phyloP scores from a whole-genome alignment of 2,888 invertebrate genomes.

The Cyclophora punctaria region DNA sequence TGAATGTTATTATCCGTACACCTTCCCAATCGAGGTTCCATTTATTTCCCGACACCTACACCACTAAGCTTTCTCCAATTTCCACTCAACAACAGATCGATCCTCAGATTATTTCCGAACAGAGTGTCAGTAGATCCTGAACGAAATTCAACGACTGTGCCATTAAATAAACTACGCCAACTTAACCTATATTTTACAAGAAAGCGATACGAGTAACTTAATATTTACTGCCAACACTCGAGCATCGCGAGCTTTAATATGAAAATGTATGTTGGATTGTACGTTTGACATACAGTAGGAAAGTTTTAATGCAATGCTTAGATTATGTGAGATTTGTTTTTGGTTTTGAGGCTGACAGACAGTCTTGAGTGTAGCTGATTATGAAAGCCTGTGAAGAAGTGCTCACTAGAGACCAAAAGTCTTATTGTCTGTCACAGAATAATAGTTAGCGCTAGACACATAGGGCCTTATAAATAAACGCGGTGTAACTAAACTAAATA shows the following conservation, averaged over 20 bases:
- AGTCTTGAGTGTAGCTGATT: too few relatives aligned
- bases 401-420: too few relatives aligned
- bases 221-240: constrained; percentile 38
- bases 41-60: background rate
- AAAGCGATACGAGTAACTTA: constrained; percentile 42
- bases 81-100: constrained; percentile 28
- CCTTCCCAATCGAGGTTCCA: too few relatives aligned
- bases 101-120: constrained; percentile 40
- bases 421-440: too few relatives aligned
- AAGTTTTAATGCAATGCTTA: constrained; percentile 8
- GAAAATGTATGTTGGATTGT: constrained; percentile 18
- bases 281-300: constrained; percentile 21
- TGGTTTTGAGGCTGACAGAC: too few relatives aligned
- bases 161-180: constrained; percentile 52
- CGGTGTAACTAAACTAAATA: too few relatives aligned
- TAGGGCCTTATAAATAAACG: too few relatives aligned
- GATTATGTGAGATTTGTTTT: too few relatives aligned
- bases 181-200: constrained; percentile 54
- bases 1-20: too few relatives aligned
- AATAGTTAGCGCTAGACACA: too few relatives aligned
- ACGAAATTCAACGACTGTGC: constrained; percentile 40
- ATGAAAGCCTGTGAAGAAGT: too few relatives aligned
- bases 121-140: constrained; percentile 32
- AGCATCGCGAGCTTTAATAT: constrained; percentile 14
- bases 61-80: constrained; percentile 1